Conservation (phyloP, 2,113 vertebrate species). For the Formicarius rufipectus region DNA sequence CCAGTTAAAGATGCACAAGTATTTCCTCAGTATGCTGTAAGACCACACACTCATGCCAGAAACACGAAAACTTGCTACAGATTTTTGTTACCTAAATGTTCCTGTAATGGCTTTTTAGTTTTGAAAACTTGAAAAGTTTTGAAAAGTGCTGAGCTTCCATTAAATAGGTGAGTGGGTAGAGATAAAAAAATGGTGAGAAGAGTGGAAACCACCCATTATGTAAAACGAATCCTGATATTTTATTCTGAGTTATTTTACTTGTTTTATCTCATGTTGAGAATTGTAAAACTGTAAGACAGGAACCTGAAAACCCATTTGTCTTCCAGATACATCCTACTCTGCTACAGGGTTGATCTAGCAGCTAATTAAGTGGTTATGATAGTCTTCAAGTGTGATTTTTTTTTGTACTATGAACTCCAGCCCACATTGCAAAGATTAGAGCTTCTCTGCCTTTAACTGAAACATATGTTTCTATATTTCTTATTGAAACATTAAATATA, state of each 20-base stretch:
- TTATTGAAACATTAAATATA: slow-evolving; percentile 23
- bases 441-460: background rate
- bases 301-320: slow-evolving; percentile 47
- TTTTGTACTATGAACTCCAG: background rate
- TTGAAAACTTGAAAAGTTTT: background rate
- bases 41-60: background rate
- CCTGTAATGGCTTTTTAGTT: background rate
- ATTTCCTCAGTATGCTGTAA: background rate
- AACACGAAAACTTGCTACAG: background rate
- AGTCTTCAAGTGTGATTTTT: background rate
- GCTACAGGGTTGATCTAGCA: slow-evolving; percentile 49
- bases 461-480: background rate
- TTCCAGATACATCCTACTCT: slow-evolving; percentile 35
- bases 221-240: slow-evolving; percentile 22
- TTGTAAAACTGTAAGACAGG: slow-evolving; percentile 27
- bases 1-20: background rate
- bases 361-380: slow-evolving; percentile 60
- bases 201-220: background rate
- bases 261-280: slow-evolving; percentile 53
- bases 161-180: background rate
- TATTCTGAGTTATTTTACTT: slow-evolving; percentile 48
- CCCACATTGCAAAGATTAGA: background rate
- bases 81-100: background rate
- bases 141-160: background rate
- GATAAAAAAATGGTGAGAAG: background rate